Conservation (phyloP, 2,113 vertebrate genomes). For the Xenus cinereus region DNA sequence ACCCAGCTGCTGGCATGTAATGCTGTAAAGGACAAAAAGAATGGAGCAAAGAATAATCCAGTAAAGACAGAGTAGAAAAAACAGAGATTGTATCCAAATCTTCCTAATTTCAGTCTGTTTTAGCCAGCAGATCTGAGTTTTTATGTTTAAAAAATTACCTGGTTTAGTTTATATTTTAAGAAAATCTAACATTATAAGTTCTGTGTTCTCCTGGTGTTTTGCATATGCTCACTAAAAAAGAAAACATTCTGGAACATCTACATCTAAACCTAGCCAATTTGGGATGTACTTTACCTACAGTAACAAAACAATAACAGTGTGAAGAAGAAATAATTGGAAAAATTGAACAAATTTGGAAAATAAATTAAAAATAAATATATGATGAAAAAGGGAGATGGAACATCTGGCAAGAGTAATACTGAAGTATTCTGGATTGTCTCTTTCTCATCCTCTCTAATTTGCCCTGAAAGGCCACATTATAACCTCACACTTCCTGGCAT, state of each 20-base stretch:
- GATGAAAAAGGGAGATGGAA: not conserved
- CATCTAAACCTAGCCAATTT: not conserved
- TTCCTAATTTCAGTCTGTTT: not conserved
- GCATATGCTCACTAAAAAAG: not conserved
- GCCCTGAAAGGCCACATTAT: not conserved
- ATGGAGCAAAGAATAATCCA: not conserved
- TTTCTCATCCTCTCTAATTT: not conserved
- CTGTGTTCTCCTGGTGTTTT: not conserved
- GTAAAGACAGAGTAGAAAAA: not conserved
- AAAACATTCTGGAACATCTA: not conserved
- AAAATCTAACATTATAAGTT: not conserved
- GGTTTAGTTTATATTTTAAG: not conserved
- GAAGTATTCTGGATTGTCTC: not conserved
- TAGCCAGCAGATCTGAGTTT: not conserved
- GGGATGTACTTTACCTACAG: not conserved
- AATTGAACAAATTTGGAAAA: not conserved
- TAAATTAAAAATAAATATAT: not conserved
- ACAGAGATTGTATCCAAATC: not conserved
- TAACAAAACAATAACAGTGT: not conserved
- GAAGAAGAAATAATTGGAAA: not conserved
- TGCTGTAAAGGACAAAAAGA: not conserved
- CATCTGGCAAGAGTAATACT: not conserved
- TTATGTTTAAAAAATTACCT: not conserved
- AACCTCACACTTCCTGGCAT: not conserved
- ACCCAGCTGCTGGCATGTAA: not conserved